phyloP scores from a whole-genome alignment of 2,113 vertebrate species.

The Podarcis raffonei region DNA sequence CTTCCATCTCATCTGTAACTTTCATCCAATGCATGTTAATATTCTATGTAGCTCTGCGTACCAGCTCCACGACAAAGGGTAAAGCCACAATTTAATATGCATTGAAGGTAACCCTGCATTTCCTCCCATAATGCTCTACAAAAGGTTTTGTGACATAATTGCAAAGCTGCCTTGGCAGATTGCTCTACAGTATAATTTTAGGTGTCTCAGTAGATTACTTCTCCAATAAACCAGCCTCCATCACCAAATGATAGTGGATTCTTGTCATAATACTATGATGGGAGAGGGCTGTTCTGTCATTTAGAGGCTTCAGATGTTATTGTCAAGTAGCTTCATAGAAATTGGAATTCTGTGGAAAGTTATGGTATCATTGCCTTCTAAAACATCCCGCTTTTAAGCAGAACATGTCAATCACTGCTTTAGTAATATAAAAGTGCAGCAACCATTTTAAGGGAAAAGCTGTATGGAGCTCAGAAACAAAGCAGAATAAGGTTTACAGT shows the following conservation, averaged over 20 bases:
- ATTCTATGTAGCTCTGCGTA: background rate
- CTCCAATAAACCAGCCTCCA: background rate
- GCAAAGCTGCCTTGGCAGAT: background rate
- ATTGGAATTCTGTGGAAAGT: background rate
- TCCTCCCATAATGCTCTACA: background rate
- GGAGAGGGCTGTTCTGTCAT: background rate
- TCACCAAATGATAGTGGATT: background rate
- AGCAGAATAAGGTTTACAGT: background rate
- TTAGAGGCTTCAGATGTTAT: background rate
- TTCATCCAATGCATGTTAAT: background rate
- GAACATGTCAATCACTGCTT: background rate
- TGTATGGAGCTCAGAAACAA: background rate
- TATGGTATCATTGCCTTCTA: background rate
- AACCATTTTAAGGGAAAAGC: background rate
- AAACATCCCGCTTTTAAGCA: background rate
- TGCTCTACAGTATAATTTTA: background rate
- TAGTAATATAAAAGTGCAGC: background rate
- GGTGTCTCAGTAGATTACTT: background rate
- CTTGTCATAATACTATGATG: constrained; percentile 5
- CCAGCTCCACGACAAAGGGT: background rate
- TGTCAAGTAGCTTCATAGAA: background rate
- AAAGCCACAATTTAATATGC: background rate
- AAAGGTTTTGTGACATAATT: background rate
- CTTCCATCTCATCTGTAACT: background rate
- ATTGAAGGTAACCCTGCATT: background rate